Evolutionary conservation across 2,888 invertebrate species (phyloP).

Genomic region (Megalurothrips usitatus): DNA sequence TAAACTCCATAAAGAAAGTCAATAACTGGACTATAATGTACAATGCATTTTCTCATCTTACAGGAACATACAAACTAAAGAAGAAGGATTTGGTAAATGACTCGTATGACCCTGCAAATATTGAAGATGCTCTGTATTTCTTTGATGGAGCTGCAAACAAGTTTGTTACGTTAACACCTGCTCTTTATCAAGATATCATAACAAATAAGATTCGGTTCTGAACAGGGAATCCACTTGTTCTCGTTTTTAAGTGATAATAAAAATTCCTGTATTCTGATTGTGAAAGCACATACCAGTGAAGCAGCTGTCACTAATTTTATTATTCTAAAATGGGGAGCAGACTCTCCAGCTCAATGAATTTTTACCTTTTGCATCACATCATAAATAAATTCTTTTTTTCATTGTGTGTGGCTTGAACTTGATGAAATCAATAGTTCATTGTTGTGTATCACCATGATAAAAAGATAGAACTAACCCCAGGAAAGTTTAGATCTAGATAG

Average conservation of each 20-base stretch:
- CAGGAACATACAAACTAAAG: conserved; percentile 96
- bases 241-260: not conserved
- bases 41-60: conserved; percentile 36
- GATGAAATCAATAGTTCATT: too few relatives aligned
- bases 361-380: not conserved
- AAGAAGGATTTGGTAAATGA: conserved; percentile 89
- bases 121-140: conserved; percentile 50
- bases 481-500: too few relatives aligned
- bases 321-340: not conserved
- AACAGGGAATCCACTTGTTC: not conserved
- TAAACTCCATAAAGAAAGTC: not conserved
- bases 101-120: conserved; percentile 65
- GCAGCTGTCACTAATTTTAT: not conserved
- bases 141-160: conserved; percentile 45
- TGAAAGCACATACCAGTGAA: conserved; percentile 2
- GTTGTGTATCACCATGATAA: too few relatives aligned
- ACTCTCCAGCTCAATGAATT: not conserved
- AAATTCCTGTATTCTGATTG: not conserved
- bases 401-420: too few relatives aligned
- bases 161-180: conserved; percentile 46
- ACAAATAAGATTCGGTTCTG: conserved; percentile 4
- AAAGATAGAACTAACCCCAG: too few relatives aligned
- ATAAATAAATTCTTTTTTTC: not conserved
- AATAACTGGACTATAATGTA: not conserved
- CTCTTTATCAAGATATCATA: not conserved